Conservation (phyloP, 2,888 invertebrate species). For the Lithosia quadra region DNA sequence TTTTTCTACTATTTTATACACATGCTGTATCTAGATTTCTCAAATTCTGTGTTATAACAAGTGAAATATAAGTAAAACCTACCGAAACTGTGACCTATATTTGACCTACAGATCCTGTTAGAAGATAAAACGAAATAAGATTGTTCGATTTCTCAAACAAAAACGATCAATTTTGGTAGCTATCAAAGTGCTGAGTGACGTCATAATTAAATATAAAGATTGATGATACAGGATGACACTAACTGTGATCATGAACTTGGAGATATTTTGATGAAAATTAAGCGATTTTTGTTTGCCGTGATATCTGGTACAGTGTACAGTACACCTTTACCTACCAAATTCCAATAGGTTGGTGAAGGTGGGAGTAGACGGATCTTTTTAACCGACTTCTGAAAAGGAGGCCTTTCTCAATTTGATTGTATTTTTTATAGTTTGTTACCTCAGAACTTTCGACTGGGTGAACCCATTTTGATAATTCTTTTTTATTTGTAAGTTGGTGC, state of each 20-base stretch:
- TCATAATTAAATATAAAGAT: background rate
- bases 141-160: background rate
- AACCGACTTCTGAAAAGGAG: too few relatives aligned
- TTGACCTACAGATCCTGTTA: background rate
- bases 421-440: too few relatives aligned
- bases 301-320: background rate
- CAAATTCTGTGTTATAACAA: too few relatives aligned
- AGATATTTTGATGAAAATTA: background rate
- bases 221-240: background rate
- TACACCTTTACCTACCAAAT: background rate
- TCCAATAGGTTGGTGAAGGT: too few relatives aligned
- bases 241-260: background rate
- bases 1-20: too few relatives aligned
- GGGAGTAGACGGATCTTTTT: too few relatives aligned
- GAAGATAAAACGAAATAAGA: background rate
- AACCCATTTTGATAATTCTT: too few relatives aligned
- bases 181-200: constrained; percentile 10
- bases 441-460: too few relatives aligned
- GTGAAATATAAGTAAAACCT: background rate
- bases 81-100: background rate
- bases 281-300: background rate
- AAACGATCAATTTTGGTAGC: background rate
- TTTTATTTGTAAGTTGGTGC: too few relatives aligned
- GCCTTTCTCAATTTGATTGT: too few relatives aligned
- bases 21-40: too few relatives aligned